Evolutionary conservation across 1,140 invertebrate species (phyloP), one percentile per base, ranked within the genome.

Genomic region (Aradophagus sp.): DNA sequence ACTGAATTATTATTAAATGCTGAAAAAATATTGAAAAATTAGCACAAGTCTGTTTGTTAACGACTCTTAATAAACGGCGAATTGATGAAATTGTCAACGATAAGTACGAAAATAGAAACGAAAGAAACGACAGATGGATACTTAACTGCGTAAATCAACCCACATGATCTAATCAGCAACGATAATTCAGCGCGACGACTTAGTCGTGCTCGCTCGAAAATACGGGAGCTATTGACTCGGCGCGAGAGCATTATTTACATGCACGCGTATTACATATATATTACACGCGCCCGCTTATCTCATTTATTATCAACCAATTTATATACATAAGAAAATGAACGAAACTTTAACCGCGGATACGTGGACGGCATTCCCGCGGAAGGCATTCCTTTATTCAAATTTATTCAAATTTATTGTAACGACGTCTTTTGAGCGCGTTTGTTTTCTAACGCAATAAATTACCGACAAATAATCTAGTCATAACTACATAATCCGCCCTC

Each of bases 221-320:
- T 55, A 38, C 35, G 29, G 41, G 31, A 12, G 6, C 8, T 53
- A 35, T 55, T 55, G 48, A 55, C 48, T 63, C 34, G 35, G 42
- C 3, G 12, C 17, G 14, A 47, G 39, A 29, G 12, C n/a, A n/a
- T n/a, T 47, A 47, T 44, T 38, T 55, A 27, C 23, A 29, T 31
- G 42, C 19, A 53, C 35, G 20, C 38, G 38, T 44, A 19, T 19
- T 8, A 38, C 17, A 39, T 23, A 38, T 15, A 45, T 5, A 32
- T 41, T 47, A 34, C 23, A 16, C 31, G 26, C 32, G 3, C 15
- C 16, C 27, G 11, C 17, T 36, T 41, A 59, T 59, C 42, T 31
- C 23, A 59, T 44, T 32, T 38, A 48, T 48, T 39, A 48, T 59
- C 35, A 47, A 48, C 23, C 55, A 59, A 59, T 59, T 59, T 59